These are phyloP conservation scores for Drosophila orosa DNA, from an alignment of 1,140 invertebrate species.

Conservation along the genomic window DNA sequence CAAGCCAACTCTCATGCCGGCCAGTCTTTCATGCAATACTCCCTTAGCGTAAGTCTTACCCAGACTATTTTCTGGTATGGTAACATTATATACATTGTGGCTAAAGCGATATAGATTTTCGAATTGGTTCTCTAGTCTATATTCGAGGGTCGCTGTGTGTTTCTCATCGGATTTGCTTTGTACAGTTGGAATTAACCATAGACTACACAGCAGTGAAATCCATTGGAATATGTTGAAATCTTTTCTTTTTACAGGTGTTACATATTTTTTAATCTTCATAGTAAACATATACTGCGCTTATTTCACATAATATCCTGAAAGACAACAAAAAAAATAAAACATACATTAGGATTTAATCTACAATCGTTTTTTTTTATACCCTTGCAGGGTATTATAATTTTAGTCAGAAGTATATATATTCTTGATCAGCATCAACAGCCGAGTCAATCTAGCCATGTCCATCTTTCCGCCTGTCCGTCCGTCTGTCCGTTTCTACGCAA, in stretches of 20 bases:
- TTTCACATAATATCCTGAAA: slow-evolving; percentile 75
- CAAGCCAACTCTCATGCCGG: slow-evolving; percentile 85
- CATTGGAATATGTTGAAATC: slow-evolving; percentile 52
- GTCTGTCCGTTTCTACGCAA: no score
- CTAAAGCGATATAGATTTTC: slow-evolving; percentile 86
- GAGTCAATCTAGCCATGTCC: no score
- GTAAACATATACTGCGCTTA: slow-evolving; percentile 64
- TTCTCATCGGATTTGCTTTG: slow-evolving; percentile 42
- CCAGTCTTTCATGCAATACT: slow-evolving; percentile 85
- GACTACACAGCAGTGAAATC: slow-evolving; percentile 55
- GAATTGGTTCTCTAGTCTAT: slow-evolving; percentile 23
- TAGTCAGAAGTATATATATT: no score
- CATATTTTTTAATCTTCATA: slow-evolving; percentile 80
- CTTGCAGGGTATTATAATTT: no score
- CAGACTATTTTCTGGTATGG: slow-evolving; percentile 95
- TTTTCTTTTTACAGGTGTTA: slow-evolving; percentile 67
- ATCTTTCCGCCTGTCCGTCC: no score
- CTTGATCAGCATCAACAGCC: no score
- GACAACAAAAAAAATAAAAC: slow-evolving; percentile 27
- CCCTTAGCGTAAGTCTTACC: slow-evolving; percentile 91
- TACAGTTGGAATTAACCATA: slow-evolving; percentile 49
- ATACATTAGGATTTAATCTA: neutral
- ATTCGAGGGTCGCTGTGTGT: slow-evolving; percentile 19
- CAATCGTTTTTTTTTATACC: no score
- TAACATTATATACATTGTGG: slow-evolving; percentile 92